Evolutionary conservation across 2,888 invertebrate genomes (phyloP).

Genomic region (Acleris sparsana): DNA sequence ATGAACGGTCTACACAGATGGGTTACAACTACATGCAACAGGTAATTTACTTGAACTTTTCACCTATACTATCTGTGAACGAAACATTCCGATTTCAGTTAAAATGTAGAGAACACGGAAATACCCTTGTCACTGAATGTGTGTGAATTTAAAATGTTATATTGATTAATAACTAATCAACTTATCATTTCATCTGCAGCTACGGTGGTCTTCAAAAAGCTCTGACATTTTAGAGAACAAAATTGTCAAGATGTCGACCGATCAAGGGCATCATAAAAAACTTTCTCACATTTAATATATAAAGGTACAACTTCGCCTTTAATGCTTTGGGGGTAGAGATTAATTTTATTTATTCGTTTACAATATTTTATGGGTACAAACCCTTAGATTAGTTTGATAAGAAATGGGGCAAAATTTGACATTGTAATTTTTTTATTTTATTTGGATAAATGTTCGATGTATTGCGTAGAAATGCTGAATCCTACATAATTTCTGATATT

Average conservation of each 20-base stretch:
- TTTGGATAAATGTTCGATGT: slow-evolving; percentile 18
- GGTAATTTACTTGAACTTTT: no score
- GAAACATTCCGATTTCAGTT: no score
- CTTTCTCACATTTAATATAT: slow-evolving; percentile 15
- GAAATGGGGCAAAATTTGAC: slow-evolving; percentile 13
- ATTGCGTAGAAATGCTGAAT: slow-evolving; percentile 36
- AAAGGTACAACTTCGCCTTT: not conserved
- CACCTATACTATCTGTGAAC: no score
- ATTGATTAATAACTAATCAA: slow-evolving; percentile 16
- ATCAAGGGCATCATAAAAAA: slow-evolving; percentile 51
- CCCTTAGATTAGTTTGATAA: slow-evolving; percentile 28
- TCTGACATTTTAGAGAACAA: slow-evolving; percentile 71
- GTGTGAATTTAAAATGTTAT: no score
- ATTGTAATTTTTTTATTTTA: slow-evolving; percentile 32
- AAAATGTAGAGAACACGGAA: no score
- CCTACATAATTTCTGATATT: not conserved
- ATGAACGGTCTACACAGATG: no score
- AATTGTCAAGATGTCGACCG: slow-evolving; percentile 80
- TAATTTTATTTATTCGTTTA: not conserved
- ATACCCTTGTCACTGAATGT: no score
- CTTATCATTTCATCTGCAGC: slow-evolving; percentile 38
- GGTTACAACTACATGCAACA: no score
- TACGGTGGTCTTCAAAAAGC: slow-evolving; percentile 68
- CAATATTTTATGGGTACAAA: slow-evolving; percentile 10
- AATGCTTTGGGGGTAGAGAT: not conserved